Base-by-base conservation (phyloP, 2,797 vertebrate species). In the Pangasius djambal region DNA sequence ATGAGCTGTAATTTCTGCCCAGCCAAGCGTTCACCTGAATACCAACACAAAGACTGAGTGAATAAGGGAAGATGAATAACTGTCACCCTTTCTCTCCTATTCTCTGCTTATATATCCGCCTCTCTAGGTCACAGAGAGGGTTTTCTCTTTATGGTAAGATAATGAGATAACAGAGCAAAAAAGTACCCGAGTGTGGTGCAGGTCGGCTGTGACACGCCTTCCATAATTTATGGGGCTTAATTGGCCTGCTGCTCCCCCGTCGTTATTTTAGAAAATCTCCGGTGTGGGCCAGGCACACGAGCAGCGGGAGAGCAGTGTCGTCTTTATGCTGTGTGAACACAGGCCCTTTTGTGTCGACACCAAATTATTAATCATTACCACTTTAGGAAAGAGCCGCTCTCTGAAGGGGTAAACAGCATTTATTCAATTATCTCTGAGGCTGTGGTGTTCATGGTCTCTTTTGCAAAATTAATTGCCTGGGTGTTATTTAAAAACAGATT, bases 201-300 rank as follows among this genome's bases (percentile, higher is more conserved):
- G 67, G 85, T 78, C 85, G 88, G 74, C 91, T 92, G 86, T 87
- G 59, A 91, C 57, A 86, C 22, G 90, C 72, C 91, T 77, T 72
- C 91, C 91, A 92, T 95, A 95, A 95, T 96, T 95, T 95, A 94
- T 95, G 94, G 93, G 92, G 94, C 93, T 94, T 96, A 96, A 96
- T 96, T 95, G 94, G 94, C 93, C 93, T 94, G 94, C 91, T 93
- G 91, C 94, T 93, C 94, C 93, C 93, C 92, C 91, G 87, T 94
- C 93, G 92, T 94, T 93, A 93, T 94, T 94, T 92, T 86, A 86
- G 90, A 91, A 93, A 93, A 90, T 88, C 83, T 93, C 90, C 88
- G 65, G n/a, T 37, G 92, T 93, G 88, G 88, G 90, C 89, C 91
- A n/a, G 88, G 91, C 61, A 92, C 93, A 93, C 92, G 90, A 89